Conservation (phyloP, 2,797 vertebrate species). For the Urosaurus nigricauda region DNA sequence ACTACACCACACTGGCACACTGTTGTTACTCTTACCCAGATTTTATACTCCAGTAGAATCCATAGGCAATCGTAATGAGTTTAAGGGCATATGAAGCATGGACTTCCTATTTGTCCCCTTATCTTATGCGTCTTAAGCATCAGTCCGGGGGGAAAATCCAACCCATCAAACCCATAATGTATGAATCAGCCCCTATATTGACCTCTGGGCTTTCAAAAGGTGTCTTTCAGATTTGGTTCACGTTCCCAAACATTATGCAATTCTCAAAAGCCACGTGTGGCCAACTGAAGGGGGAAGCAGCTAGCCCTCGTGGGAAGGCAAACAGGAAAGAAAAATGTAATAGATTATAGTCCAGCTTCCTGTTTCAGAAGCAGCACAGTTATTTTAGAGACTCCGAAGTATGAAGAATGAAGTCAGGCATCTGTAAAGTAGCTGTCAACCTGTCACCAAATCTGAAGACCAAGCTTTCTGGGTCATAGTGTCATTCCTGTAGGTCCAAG, state of each 20-base stretch:
- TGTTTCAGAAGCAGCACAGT: conserved; percentile 63
- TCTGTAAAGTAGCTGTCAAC: neutral
- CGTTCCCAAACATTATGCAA: neutral
- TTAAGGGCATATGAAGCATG: too few relatives aligned
- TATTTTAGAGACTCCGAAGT: conserved; percentile 17
- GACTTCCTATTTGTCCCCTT: too few relatives aligned
- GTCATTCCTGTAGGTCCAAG: neutral
- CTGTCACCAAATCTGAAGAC: neutral
- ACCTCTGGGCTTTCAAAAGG: neutral
- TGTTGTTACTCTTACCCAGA: too few relatives aligned
- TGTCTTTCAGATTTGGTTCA: neutral
- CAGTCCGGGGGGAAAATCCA: too few relatives aligned
- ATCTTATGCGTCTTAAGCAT: too few relatives aligned
- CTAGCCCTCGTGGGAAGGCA: neutral
- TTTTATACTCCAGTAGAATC: too few relatives aligned
- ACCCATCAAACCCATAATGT: neutral
- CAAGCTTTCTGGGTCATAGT: neutral
- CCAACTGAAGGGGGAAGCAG: conserved; percentile 5
- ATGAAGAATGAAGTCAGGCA: neutral
- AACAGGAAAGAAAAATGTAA: conserved; percentile 75
- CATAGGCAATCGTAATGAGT: too few relatives aligned
- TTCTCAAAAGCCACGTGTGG: conserved; percentile 6
- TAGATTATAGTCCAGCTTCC: conserved; percentile 69
- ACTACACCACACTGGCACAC: too few relatives aligned
- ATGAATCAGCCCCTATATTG: neutral